Evolutionary conservation across 2,113 vertebrate species (phyloP), one percentile per base, ranked within the genome.

Genomic region (Eclectus roratus): DNA sequence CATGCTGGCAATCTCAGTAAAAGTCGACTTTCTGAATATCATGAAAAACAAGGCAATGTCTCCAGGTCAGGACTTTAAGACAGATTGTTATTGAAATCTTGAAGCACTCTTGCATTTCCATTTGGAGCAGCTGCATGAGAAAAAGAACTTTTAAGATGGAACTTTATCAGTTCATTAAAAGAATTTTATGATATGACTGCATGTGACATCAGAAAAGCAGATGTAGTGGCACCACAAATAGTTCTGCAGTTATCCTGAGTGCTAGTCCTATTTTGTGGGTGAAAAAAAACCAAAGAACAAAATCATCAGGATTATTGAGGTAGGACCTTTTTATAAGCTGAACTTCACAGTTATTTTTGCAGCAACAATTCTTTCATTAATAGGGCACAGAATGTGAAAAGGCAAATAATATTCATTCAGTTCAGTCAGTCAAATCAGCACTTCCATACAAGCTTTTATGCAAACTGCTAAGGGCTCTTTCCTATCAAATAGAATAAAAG

Each of bases 71-170:
- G 53, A 76, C 66, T 72, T 47, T 3, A 23, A 93, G 61, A 60
- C 17, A 61, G 23, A 89, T 56, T 74, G 21, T 93, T 94, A 73
- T 2, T 80, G 60, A 74, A 83, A 81, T 13, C 17, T 83, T 83
- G 37, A 89, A 94, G 27, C 5, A 24, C 27, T 85, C 52, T 73
- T 93, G 39, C 49, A 71, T 72, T 96, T 91, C 74, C 31, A 85
- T 91, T 82, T 88, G 70, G 31, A 87, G 56, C 66, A 95, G 84
- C 63, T 56, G 64, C 33, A 14, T 10, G 17, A 64, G 11, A 23
- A 60, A 93, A 88, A 33, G 17, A 89, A 85, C 71, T 95, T 93
- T 95, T 94, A 95, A 95, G 70, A 89, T 43, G 70, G 81, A 89
- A 61, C 61, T 77, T 13, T 43, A 56, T 81, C 56, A 63, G 66